Evolutionary conservation across 2,113 vertebrate genomes (phyloP), one percentile per base, ranked within the genome.

Genomic region (Todiramphus saurophagus): DNA sequence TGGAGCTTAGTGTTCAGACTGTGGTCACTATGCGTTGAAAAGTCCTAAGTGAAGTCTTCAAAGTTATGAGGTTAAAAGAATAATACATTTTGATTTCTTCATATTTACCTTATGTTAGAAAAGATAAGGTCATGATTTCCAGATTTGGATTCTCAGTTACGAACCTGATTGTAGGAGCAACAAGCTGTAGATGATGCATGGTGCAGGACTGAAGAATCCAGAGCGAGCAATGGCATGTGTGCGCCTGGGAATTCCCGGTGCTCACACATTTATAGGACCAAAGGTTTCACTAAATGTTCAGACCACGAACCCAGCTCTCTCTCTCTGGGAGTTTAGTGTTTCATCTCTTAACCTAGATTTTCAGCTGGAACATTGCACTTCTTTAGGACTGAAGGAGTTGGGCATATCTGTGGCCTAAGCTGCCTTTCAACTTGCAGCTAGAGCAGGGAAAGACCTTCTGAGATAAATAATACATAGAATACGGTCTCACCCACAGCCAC

Each of bases 171-270:
- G 27, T 60, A 67, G 60, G 75, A 85, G 80, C 60, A 68, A 68
- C 58, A 53, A 53, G 16, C 50, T 62, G 51, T 0, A 14, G 74
- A 14, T 28, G 44, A 30, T 43, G 43, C 28, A 13, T 0, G 0
- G 33, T 41, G 31, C 4, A 10, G 68, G 48, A 48, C 24, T 8
- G 46, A 84, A 33, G 1, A 10, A 10, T 16, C 4, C 23, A 5
- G 56, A 33, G 31, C 4, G 25, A 72, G 73, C 37, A 7, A 41
- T 11, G 43, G 39, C 53, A 30, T 0, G 0, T 5, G 1, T 25
- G n/a, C 7, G 39, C 66, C 84, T 90, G 83, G 90, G 69, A 78
- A 66, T 82, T 84, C 77, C 76, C 77, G 53, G 31, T 1, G 63
- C 83, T 89, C 81, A 31, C 55, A 35, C 4, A 0, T 43, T 35